phyloP scores from a whole-genome alignment of 2,888 invertebrate genomes.

The Volucella zonaria region DNA sequence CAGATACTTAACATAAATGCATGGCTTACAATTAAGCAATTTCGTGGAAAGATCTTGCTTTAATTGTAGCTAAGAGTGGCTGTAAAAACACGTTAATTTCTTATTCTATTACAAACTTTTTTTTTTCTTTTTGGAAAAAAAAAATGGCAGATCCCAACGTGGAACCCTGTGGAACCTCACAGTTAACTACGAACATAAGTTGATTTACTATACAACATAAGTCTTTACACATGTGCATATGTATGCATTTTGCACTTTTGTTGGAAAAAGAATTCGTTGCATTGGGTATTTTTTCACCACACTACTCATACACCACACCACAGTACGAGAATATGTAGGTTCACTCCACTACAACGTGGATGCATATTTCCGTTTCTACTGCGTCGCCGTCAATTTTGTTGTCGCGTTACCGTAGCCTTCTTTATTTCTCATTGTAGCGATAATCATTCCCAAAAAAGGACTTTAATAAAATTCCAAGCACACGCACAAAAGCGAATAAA shows the following conservation, averaged over 20 bases:
- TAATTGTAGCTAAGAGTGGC: too few relatives aligned
- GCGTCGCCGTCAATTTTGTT: constrained; percentile 45
- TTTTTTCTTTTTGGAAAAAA: not conserved
- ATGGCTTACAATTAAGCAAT: too few relatives aligned
- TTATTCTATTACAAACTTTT: too few relatives aligned
- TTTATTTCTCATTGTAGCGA: constrained; percentile 50
- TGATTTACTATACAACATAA: too few relatives aligned
- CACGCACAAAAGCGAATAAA: constrained; percentile 59
- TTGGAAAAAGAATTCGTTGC: not conserved
- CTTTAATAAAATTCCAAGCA: constrained; percentile 70
- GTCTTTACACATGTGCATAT: not conserved
- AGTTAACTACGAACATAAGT: not conserved
- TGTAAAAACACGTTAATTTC: not conserved
- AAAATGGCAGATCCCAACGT: not conserved
- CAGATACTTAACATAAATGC: too few relatives aligned
- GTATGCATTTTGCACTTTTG: not conserved
- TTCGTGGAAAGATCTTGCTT: too few relatives aligned
- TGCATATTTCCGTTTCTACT: constrained; percentile 47
- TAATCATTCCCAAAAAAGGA: constrained; percentile 73
- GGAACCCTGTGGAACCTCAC: not conserved
- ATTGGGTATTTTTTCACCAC: not conserved
- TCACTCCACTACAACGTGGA: not conserved
- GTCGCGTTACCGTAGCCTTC: constrained; percentile 27
- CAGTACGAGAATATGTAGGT: too few relatives aligned
- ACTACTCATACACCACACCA: not conserved